Percentiles rank a stretch among this genome's conserved stretches.
phyloP scores from a whole-genome alignment of 2,888 invertebrate genomes.

The Flabesymbios commensalis region DNA sequence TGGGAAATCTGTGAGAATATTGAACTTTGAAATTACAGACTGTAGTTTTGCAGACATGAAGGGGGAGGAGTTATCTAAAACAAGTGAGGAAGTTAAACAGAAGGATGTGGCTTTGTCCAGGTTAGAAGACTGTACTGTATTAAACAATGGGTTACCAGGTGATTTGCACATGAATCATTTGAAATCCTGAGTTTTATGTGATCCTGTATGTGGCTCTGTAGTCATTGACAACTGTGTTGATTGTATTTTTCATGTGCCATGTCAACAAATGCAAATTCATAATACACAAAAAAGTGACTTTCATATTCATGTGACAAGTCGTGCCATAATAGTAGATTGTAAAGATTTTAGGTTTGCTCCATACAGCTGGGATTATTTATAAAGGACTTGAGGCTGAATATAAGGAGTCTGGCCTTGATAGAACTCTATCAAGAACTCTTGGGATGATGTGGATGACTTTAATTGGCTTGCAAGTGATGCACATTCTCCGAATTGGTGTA shows the following conservation, averaged over 20 bases:
- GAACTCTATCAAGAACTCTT: conserved; percentile 66
- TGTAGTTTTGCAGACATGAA: conserved; percentile 7
- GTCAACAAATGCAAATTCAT: conserved; percentile 91
- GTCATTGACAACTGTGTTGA: no score
- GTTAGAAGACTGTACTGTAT: conserved; percentile 76
- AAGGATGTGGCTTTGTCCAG: conserved; percentile 69
- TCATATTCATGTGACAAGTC: conserved; percentile 90
- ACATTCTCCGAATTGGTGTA: conserved; percentile 67
- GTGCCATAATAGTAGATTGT: conserved; percentile 94
- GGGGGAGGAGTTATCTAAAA: conserved; percentile 38
- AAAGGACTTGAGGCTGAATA: conserved; percentile 75
- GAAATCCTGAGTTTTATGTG: no score
- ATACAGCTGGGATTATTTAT: conserved; percentile 81
- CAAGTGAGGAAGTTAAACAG: conserved; percentile 46
- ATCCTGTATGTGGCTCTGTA: no score
- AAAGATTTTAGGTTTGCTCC: conserved; percentile 77
- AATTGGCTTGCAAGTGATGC: conserved; percentile 89
- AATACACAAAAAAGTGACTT: conserved; percentile 77
- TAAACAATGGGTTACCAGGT: conserved; percentile 81
- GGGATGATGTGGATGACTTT: conserved; percentile 88
- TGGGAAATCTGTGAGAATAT: conserved; percentile 10
- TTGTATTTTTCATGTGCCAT: no score
- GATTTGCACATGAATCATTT: no score
- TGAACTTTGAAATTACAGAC: conserved; percentile 10
- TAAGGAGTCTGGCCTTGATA: conserved; percentile 72